A percentile compares a stretch with the other conserved stretches of the same genome.
Conservation (phyloP, 1,140 invertebrate genomes). For the Drosophila guanche region DNA sequence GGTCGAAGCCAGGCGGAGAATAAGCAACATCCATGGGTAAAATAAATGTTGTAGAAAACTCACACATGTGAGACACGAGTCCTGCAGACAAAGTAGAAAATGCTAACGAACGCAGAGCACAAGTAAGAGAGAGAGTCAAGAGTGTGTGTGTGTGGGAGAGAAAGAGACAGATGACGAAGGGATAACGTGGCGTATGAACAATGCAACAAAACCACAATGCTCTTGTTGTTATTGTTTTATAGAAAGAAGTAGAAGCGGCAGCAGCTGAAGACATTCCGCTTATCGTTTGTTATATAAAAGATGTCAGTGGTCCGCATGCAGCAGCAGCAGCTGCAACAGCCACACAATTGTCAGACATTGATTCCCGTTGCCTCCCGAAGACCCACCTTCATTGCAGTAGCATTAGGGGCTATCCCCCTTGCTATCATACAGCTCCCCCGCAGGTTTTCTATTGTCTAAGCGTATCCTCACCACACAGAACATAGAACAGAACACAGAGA, state of each 20-base stretch:
- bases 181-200: slow-evolving; percentile 76
- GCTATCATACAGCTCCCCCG: not conserved
- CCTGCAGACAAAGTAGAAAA: slow-evolving; percentile 52
- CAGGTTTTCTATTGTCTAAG: slow-evolving; percentile 27
- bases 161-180: slow-evolving; percentile 13
- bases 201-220: slow-evolving; percentile 72
- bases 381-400: slow-evolving; percentile 37
- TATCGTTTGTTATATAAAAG: slow-evolving; percentile 66
- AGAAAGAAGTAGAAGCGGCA: slow-evolving; percentile 22
- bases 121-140: slow-evolving; percentile 4
- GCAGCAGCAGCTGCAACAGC: slow-evolving; percentile 9
- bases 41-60: slow-evolving; percentile 76
- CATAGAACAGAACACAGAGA: not conserved
- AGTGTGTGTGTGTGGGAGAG: not conserved
- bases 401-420: too few relatives aligned
- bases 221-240: slow-evolving; percentile 73
- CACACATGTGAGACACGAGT: slow-evolving; percentile 39
- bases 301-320: slow-evolving; percentile 42
- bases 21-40: slow-evolving; percentile 61
- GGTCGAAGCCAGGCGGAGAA: slow-evolving; percentile 55
- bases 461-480: slow-evolving; percentile 1
- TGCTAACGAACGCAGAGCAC: slow-evolving; percentile 49
- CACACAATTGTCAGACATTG: slow-evolving; percentile 51
- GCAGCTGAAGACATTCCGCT: slow-evolving; percentile 54
- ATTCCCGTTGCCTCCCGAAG: slow-evolving; percentile 23